These are phyloP conservation scores for Centropus bengalensis DNA, from an alignment of 2,113 vertebrate genomes.

Conservation along the genomic window DNA sequence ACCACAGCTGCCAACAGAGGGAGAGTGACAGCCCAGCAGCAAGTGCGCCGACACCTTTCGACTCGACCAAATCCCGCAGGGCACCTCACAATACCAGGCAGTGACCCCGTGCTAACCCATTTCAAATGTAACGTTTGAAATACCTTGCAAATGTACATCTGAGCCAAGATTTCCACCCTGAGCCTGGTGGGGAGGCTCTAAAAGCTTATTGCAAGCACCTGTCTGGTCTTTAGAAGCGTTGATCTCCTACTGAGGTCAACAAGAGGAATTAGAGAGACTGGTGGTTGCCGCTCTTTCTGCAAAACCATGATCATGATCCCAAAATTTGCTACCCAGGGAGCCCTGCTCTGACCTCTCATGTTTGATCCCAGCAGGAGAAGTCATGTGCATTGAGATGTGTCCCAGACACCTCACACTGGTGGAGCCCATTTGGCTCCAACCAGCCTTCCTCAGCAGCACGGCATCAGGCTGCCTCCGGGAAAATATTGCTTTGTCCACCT, in stretches of 20 bases:
- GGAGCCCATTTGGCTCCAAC: not conserved
- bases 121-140: slow-evolving; percentile 64
- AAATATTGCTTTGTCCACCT: not conserved
- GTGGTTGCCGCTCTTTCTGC: not conserved
- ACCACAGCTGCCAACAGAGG: not conserved
- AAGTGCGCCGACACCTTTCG: slow-evolving; percentile 15
- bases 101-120: slow-evolving; percentile 50
- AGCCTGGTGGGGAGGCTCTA: slow-evolving; percentile 43
- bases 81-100: not conserved
- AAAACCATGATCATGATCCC: not conserved
- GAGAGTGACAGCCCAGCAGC: slow-evolving; percentile 53
- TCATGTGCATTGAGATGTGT: not conserved
- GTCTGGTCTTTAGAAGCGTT: slow-evolving; percentile 37
- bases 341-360: not conserved
- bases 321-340: not conserved
- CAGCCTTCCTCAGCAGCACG: not conserved
- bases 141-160: slow-evolving; percentile 20
- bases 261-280: slow-evolving; percentile 18
- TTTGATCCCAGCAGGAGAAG: slow-evolving; percentile 49
- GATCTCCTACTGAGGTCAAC: slow-evolving; percentile 45
- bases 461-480: not conserved
- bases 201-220: slow-evolving; percentile 60
- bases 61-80: not conserved
- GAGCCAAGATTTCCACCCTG: slow-evolving; percentile 42
- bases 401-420: not conserved